Evolutionary conservation across 1,140 invertebrate genomes (phyloP).

Genomic region (Polypedilum pembai): DNA sequence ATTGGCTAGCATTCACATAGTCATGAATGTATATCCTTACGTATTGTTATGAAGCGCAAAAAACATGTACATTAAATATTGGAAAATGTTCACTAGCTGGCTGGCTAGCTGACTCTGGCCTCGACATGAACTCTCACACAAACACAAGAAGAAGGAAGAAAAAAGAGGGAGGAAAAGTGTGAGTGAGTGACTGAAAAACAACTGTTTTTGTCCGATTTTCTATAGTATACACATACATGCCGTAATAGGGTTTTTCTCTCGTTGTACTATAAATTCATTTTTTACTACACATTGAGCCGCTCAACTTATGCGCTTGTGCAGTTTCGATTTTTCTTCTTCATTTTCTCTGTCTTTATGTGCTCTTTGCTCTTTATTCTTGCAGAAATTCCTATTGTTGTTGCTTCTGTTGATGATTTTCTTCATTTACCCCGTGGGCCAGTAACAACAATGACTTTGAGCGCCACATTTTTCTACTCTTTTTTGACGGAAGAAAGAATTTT

Average conservation of each 20-base stretch:
- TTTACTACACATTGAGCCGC: slow-evolving; percentile 1
- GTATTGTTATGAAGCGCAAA: not conserved
- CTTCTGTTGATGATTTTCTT: not conserved
- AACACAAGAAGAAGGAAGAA: not conserved
- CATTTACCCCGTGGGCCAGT: not conserved
- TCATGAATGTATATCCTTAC: not conserved
- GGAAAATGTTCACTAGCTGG: not conserved
- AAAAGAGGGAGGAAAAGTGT: not conserved
- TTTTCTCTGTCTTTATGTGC: not conserved
- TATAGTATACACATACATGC: not conserved
- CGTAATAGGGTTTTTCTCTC: not conserved
- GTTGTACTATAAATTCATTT: slow-evolving; percentile 6
- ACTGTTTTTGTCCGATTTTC: slow-evolving; percentile 1
- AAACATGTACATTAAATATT: not conserved
- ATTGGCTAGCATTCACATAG: not conserved
- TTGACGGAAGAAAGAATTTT: not conserved
- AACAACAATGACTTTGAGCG: too few relatives aligned
- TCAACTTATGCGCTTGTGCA: slow-evolving; percentile 9
- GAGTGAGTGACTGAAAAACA: not conserved
- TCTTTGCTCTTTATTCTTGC: not conserved
- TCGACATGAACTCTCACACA: not conserved
- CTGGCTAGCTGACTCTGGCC: slow-evolving; percentile 14
- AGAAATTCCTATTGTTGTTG: slow-evolving; percentile 4
- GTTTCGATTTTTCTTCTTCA: not conserved
- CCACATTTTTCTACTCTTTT: not conserved